These are phyloP conservation scores for Notolepis coatsorum DNA, from an alignment of 2,797 vertebrate species.

Conservation along the genomic window DNA sequence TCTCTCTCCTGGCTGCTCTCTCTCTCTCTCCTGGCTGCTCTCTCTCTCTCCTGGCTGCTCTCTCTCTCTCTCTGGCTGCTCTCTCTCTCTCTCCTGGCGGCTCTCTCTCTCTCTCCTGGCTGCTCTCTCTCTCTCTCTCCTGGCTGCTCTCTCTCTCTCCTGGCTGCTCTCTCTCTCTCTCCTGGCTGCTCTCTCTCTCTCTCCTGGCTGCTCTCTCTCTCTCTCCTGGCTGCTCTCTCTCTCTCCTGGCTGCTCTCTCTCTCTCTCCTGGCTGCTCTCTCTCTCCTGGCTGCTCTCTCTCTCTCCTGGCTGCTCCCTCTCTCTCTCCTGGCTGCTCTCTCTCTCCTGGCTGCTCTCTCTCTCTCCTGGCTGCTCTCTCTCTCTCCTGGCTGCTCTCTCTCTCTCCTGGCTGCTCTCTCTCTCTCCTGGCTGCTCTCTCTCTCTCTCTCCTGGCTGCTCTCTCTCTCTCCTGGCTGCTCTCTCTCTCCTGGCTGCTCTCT, in stretches of 20 bases:
- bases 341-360: no score
- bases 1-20: conserved; percentile 66
- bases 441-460: conserved; percentile 1
- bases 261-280: no score
- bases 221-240: conserved; percentile 14
- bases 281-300: no score
- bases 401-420: conserved; percentile 74
- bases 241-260: conserved; percentile 74
- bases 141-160: background rate
- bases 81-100: conserved; percentile 11
- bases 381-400: conserved; percentile 14
- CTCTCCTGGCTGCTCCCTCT: conserved; percentile 3
- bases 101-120: conserved; percentile 2
- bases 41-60: background rate
- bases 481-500: no score
- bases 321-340: conserved; percentile 19
- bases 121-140: no score
- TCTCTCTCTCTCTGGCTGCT: background rate
- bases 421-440: conserved; percentile 39
- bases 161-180: background rate
- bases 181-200: conserved; percentile 9
- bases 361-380: conserved; percentile 6
- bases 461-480: conserved; percentile 8
- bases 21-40: conserved; percentile 68
- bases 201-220: conserved; percentile 3